Conservation (phyloP, 2,113 vertebrate genomes). For the Geococcyx californianus region DNA sequence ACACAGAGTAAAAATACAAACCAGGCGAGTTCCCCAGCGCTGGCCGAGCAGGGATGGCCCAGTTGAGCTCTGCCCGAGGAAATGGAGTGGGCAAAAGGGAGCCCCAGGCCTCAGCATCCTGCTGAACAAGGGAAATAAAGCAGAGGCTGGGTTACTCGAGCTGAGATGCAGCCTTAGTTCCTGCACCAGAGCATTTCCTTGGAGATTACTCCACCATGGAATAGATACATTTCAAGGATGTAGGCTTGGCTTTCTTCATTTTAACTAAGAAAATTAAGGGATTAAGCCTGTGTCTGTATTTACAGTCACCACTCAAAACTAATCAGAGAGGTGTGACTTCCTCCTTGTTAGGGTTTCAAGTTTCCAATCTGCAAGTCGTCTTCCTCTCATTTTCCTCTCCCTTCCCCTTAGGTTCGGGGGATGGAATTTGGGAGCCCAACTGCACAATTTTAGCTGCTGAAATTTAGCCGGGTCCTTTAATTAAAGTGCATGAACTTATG, state of each 20-base stretch:
- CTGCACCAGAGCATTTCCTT: not conserved
- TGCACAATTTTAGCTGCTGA: too few relatives aligned
- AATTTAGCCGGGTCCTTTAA: not conserved
- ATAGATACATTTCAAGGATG: not conserved
- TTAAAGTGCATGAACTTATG: not conserved
- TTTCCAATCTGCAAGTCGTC: too few relatives aligned
- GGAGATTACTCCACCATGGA: rapidly evolving
- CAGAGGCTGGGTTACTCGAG: rapidly evolving
- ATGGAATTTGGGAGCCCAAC: too few relatives aligned
- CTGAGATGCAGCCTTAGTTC: not conserved
- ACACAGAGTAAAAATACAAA: not conserved
- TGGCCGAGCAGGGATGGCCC: not conserved
- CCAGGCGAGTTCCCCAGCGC: not conserved
- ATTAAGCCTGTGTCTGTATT: not conserved
- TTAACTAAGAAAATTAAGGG: not conserved
- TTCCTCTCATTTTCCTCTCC: too few relatives aligned
- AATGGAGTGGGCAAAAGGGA: not conserved
- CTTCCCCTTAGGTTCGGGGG: too few relatives aligned
- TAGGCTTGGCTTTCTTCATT: not conserved
- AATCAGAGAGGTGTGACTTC: not conserved
- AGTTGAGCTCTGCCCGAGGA: not conserved
- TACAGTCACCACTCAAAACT: not conserved
- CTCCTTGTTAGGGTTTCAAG: too few relatives aligned
- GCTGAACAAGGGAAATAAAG: not conserved
- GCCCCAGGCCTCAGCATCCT: rapidly evolving